Evolutionary conservation across 2,113 vertebrate genomes (phyloP), one percentile per base, ranked within the genome.

Genomic region (Gasterosteus nipponicus): DNA sequence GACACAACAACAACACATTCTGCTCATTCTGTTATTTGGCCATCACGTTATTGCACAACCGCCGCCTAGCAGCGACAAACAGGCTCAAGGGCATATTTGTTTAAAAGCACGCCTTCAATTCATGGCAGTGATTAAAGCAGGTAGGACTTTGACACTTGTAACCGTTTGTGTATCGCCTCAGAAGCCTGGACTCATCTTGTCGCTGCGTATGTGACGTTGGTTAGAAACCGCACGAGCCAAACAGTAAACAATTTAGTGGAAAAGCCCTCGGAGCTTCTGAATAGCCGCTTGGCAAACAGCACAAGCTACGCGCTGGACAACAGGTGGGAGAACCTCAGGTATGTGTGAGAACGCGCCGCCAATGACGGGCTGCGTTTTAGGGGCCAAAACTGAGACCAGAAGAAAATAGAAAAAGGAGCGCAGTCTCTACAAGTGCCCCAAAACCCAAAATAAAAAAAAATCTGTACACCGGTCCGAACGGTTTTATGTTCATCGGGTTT

Each of bases 311-410:
- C 29, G n/a, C 47, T 72, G 68, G 63, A 61, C 69, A 64, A 62
- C 33, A 65, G 54, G 58, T 31, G 2, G 18, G 58, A 72, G 72
- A 81, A 81, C 81, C 54, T 88, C 69, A 76, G 77, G 80, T 82
- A 88, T 91, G 78, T 66, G 70, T 68, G 86, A 84, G 82, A 80
- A 86, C 69, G 79, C 51, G 67, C 77, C 82, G 80, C 64, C 58
- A 60, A 80, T 75, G 69, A 64, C 68, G 15, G 59, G 35, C 2
- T 14, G 29, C 0, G 3, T 75, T 90, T 89, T 67, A 84, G 69
- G 46, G 39, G 16, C 35, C 14, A 22, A 80, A 73, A 76, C 75
- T 60, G 74, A 84, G 69, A 67, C 41, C 11, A 47, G 16, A 59
- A 67, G 62, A 59, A 42, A 71, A 73, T 1, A 57, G 15, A 51